Conservation (phyloP, 2,797 vertebrate species). For the Gila robusta region DNA sequence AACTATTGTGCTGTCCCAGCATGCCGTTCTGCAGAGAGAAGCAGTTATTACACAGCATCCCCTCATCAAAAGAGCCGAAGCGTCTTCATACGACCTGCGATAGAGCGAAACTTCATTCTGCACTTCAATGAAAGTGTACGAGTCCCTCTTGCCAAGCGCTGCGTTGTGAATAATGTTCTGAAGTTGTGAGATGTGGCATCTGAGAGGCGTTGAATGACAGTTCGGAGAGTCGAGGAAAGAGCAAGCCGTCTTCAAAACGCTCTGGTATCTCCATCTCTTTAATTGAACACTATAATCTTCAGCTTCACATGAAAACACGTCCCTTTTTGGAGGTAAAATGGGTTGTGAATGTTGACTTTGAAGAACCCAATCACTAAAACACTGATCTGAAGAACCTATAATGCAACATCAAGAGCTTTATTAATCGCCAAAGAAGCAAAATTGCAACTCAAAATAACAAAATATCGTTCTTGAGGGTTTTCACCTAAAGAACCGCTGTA, state of each 20-base stretch:
- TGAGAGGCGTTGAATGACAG: conserved; percentile 25
- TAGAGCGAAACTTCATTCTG: background rate
- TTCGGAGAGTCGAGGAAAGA: background rate
- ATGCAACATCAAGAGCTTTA: background rate
- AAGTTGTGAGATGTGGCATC: background rate
- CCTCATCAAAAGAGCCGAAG: conserved; percentile 26
- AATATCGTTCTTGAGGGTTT: background rate
- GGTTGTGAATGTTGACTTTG: background rate
- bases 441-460: background rate
- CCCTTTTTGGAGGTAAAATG: background rate
- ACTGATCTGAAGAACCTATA: background rate
- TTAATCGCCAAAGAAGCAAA: too few relatives aligned
- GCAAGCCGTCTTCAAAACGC: background rate
- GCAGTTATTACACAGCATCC: conserved; percentile 27
- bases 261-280: conserved; percentile 21
- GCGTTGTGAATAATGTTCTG: conserved; percentile 34
- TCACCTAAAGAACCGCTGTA: background rate
- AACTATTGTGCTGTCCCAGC: conserved; percentile 45
- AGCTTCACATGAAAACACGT: background rate
- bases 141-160: conserved; percentile 1
- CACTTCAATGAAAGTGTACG: background rate
- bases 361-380: background rate
- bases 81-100: background rate
- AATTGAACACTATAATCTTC: background rate
- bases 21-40: conserved; percentile 39